Evolutionary conservation across 2,113 vertebrate genomes (phyloP), one percentile per base, ranked within the genome.

Genomic region (Chrysemys picta): DNA sequence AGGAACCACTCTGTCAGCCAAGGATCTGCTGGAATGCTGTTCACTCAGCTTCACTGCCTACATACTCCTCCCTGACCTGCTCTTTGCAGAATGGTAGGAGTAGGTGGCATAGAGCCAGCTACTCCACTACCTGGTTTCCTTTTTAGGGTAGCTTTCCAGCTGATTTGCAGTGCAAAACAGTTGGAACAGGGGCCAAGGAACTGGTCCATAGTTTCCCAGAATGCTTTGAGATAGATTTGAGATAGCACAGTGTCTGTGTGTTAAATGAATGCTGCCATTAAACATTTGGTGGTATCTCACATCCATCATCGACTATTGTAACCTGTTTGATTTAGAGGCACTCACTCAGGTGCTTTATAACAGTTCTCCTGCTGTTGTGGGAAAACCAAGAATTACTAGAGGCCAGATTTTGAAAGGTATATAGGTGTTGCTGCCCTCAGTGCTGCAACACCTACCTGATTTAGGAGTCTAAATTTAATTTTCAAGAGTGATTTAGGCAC

Each of bases 301-400:
- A 54, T 14, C 6, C 22, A 65, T 0, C 11, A 17, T 31, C 27
- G 14, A 79, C 29, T 7, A 1, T 93, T 88, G 12, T 42, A 19
- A 13, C 8, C 49, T 82, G 19, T 11, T 5, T 0, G 0, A 12
- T 47, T 31, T 53, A 13, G n/a, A 57, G 3, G 5, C 80, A 12
- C 38, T 5, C 80, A 12, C 38, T 5, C 11, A 12, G 27, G 5
- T 81, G 19, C 35, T 84, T n/a, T 54, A 13, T 82, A 87, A 35
- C 65, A 84, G 22, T 88, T 79, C 10, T 87, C 57, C 79, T 82
- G 2, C 80, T 94, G 81, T 89, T 89, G 14, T 89, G 57, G 38
- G 10, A 45, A 45, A 87, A 1, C 57, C n/a, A 49, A 88, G 45
- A 89, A 53, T 75, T 88, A 9, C 8, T 72, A 65, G 59, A 31